A percentile compares a stretch with the other conserved stretches of the same genome.
These are phyloP conservation scores for Eptatretus atami DNA, from an alignment of 2,797 vertebrate species.

Conservation along the genomic window DNA sequence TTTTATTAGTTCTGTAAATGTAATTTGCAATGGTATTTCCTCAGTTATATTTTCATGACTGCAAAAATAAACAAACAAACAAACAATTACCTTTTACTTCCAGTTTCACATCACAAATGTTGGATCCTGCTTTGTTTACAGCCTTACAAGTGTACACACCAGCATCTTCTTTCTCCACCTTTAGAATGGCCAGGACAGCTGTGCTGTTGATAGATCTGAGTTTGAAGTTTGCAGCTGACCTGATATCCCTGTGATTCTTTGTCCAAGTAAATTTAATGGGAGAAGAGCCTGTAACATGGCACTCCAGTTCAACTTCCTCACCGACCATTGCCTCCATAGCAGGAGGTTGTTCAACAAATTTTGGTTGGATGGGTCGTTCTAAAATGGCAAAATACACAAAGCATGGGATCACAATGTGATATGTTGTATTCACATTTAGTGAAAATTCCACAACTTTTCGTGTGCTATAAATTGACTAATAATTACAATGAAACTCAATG, in stretches of 20 bases:
- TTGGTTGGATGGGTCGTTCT: conserved; percentile 41
- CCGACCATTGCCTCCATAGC: conserved; percentile 39
- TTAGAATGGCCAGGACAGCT: conserved; percentile 35
- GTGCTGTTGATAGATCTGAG: conserved; percentile 44
- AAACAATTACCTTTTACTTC: conserved; percentile 39
- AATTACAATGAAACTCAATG: too few species aligned
- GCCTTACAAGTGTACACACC: conserved; percentile 89
- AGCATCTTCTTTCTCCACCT: conserved; percentile 25
- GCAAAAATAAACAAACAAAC: too few species aligned
- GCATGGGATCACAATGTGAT: too few species aligned
- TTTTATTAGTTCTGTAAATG: too few species aligned
- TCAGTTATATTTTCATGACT: too few species aligned
- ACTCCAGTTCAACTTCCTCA: conserved; percentile 28
- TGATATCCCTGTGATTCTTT: conserved; percentile 55
- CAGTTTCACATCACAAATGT: conserved; percentile 57
- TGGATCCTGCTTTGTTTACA: conserved; percentile 43
- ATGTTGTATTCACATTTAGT: too few species aligned
- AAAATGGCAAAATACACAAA: conserved; percentile 11
- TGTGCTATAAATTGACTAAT: too few species aligned
- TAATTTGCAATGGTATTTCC: too few species aligned
- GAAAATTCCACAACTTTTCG: too few species aligned
- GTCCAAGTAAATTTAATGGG: conserved; percentile 73
- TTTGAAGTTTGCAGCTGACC: conserved; percentile 27
- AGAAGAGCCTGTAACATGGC: conserved; percentile 42
- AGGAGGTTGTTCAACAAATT: conserved; percentile 31